Conservation (phyloP, 2,888 invertebrate genomes). For the Acanthosoma haemorrhoidale region DNA sequence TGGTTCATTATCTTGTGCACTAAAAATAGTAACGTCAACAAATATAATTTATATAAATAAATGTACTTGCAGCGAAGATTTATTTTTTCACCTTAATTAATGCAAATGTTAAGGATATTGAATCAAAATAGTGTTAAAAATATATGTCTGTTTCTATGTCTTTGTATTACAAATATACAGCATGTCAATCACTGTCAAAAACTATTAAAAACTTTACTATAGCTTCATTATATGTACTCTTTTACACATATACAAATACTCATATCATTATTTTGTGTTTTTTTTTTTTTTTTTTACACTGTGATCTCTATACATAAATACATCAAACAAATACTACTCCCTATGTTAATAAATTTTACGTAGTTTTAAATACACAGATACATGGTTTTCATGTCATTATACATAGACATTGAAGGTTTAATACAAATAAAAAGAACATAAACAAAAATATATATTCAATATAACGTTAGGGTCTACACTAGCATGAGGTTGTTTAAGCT, state of each 20-base stretch:
- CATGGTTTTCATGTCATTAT: conserved; percentile 10
- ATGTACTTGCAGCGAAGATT: not conserved
- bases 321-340: conserved; percentile 27
- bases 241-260: conserved; percentile 26
- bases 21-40: no score
- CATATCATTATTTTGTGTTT: conserved; percentile 11
- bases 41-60: conserved; percentile 1
- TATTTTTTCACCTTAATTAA: not conserved
- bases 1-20: conserved; percentile 14
- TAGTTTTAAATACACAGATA: conserved; percentile 22
- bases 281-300: conserved; percentile 25
- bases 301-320: conserved; percentile 27
- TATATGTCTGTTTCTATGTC: conserved; percentile 14
- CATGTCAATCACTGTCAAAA: conserved; percentile 25
- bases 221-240: conserved; percentile 1
- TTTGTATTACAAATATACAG: conserved; percentile 25
- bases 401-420: conserved; percentile 20
- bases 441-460: not conserved
- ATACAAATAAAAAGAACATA: not conserved
- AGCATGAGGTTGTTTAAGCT: not conserved
- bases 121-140: conserved; percentile 26
- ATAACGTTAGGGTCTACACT: conserved; percentile 6
- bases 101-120: not conserved
- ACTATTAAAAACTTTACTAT: conserved; percentile 17
- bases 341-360: conserved; percentile 25